Conservation (phyloP, 2,888 invertebrate species). For the Oscheius onirici region DNA sequence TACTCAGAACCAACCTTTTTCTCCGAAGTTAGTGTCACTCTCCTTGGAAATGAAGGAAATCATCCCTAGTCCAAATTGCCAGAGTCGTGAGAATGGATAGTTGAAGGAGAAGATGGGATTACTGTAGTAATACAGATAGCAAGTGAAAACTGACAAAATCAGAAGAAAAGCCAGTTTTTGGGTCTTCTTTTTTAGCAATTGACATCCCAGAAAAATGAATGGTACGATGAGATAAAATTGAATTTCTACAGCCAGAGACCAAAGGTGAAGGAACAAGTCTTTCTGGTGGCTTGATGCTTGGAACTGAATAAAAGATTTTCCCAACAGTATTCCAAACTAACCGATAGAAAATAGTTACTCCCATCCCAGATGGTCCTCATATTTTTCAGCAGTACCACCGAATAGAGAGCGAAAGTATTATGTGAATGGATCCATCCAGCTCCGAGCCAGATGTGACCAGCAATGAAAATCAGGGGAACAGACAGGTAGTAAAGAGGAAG, state of each 20-base stretch:
- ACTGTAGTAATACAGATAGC: not conserved
- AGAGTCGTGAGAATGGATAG: not conserved
- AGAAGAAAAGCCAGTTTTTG: not conserved
- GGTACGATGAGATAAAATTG: constrained; percentile 12
- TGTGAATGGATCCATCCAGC: not conserved
- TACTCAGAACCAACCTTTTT: not conserved
- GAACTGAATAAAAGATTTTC: not conserved
- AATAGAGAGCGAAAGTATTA: not conserved
- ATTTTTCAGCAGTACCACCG: not conserved
- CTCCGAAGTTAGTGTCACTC: too few species aligned
- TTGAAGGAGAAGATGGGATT: constrained; percentile 1
- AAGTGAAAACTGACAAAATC: not conserved
- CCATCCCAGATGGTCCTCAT: constrained; percentile 15
- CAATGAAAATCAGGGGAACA: not conserved
- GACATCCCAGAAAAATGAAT: not conserved
- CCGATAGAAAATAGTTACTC: not conserved
- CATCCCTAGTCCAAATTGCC: constrained; percentile 15
- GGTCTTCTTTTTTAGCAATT: not conserved
- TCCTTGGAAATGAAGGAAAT: not conserved
- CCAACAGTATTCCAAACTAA: not conserved
- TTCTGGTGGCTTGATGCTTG: not conserved
- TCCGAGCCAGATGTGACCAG: not conserved
- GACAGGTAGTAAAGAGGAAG: not conserved
- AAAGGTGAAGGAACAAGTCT: constrained; percentile 5
- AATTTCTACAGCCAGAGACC: constrained; percentile 11